phyloP scores from a whole-genome alignment of 2,888 invertebrate genomes.

The Gnatocerus cornutus region DNA sequence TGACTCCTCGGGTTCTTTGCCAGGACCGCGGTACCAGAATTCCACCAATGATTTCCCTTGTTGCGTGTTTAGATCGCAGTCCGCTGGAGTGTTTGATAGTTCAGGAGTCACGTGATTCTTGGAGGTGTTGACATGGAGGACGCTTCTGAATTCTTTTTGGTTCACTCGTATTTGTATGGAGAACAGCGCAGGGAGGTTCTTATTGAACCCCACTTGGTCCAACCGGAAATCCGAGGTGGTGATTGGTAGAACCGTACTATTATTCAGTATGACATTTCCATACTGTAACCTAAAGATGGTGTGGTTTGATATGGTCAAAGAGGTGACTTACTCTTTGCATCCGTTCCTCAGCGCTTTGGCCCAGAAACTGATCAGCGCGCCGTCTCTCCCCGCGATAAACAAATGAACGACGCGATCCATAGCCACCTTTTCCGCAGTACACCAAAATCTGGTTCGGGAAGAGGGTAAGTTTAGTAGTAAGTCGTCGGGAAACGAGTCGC shows the following conservation, averaged over 20 bases:
- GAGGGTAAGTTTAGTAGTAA: constrained; percentile 72
- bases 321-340: constrained; percentile 73
- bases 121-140: constrained; percentile 58
- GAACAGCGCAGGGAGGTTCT: constrained; percentile 66
- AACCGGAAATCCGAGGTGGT: constrained; percentile 70
- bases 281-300: constrained; percentile 71
- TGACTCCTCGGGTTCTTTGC: constrained; percentile 48
- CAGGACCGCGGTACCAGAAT: constrained; percentile 66
- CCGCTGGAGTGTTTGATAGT: constrained; percentile 55
- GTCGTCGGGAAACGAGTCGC: constrained; percentile 69
- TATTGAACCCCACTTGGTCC: constrained; percentile 71
- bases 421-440: constrained; percentile 58
- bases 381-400: constrained; percentile 71
- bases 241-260: constrained; percentile 69
- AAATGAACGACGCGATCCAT: constrained; percentile 60
- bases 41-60: constrained; percentile 69
- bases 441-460: constrained; percentile 58
- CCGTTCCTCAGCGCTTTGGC: constrained; percentile 72
- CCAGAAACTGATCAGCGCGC: constrained; percentile 75
- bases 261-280: constrained; percentile 73
- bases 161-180: constrained; percentile 40
- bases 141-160: constrained; percentile 55
- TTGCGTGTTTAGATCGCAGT: constrained; percentile 65
- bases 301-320: too few relatives aligned
- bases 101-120: constrained; percentile 50